These are phyloP conservation scores for Rynchops niger DNA, from an alignment of 2,113 vertebrate species.

Conservation along the genomic window DNA sequence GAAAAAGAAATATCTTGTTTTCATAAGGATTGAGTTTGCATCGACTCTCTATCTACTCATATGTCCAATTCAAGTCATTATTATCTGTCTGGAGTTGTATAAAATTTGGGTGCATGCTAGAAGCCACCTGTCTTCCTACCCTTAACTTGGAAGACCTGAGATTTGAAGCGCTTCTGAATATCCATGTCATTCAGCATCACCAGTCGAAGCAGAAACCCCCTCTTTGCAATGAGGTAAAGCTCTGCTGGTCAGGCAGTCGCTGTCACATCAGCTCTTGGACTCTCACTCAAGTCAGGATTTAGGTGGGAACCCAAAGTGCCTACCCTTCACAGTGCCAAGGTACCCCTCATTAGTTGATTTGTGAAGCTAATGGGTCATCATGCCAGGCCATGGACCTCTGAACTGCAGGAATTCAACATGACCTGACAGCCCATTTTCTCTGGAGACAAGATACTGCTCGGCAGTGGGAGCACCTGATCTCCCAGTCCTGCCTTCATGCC, in stretches of 20 bases:
- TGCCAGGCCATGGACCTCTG: fast-evolving
- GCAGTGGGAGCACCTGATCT: neutral
- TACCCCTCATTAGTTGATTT: neutral
- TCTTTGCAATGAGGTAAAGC: neutral
- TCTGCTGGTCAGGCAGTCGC: neutral
- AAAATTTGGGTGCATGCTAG: neutral
- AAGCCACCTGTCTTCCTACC: neutral
- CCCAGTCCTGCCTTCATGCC: neutral
- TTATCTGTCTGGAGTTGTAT: neutral
- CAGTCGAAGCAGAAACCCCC: neutral
- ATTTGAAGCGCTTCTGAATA: neutral
- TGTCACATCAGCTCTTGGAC: neutral
- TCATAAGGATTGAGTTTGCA: neutral
- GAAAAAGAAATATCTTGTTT: neutral
- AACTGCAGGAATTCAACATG: neutral
- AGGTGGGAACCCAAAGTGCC: neutral
- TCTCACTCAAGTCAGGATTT: neutral
- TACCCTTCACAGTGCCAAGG: neutral
- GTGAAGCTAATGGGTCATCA: neutral
- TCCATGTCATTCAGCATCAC: neutral
- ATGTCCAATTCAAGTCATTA: neutral
- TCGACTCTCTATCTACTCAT: neutral
- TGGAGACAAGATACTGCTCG: neutral
- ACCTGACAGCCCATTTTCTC: neutral
- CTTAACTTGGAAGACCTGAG: neutral